Evolutionary conservation across 2,113 vertebrate genomes (phyloP).

Genomic region (Limnothrissa miodon): DNA sequence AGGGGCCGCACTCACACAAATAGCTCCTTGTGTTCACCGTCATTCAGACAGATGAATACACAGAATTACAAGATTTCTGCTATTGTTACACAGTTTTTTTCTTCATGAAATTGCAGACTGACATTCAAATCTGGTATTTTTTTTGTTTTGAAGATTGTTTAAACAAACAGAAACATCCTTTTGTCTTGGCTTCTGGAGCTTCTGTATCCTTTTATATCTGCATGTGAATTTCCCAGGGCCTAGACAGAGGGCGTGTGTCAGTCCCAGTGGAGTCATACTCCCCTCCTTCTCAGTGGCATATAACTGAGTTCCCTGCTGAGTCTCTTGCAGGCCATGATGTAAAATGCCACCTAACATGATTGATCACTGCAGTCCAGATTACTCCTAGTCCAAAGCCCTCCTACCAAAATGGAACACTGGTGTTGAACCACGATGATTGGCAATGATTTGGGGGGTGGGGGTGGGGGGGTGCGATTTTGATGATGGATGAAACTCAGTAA

Average conservation of each 20-base stretch:
- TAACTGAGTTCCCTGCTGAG: conserved; percentile 51
- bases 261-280: neutral
- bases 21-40: neutral
- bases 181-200: neutral
- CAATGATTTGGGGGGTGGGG: conserved; percentile 53
- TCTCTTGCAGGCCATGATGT: conserved; percentile 71
- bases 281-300: neutral
- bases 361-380: conserved; percentile 69
- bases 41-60: neutral
- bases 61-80: neutral
- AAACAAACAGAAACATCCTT: neutral
- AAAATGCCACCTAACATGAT: conserved; percentile 69
- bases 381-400: conserved; percentile 64
- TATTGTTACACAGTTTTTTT: neutral
- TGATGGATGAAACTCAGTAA: conserved; percentile 54
- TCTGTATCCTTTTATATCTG: neutral
- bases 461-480: conserved; percentile 44
- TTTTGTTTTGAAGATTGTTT: neutral
- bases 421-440: conserved; percentile 49
- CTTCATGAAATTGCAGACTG: neutral
- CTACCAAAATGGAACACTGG: conserved; percentile 24
- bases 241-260: neutral
- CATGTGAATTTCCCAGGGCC: neutral
- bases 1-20: conserved; percentile 18
- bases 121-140: neutral